phyloP scores from a whole-genome alignment of 2,888 invertebrate species.

The Leucophenga maculata region DNA sequence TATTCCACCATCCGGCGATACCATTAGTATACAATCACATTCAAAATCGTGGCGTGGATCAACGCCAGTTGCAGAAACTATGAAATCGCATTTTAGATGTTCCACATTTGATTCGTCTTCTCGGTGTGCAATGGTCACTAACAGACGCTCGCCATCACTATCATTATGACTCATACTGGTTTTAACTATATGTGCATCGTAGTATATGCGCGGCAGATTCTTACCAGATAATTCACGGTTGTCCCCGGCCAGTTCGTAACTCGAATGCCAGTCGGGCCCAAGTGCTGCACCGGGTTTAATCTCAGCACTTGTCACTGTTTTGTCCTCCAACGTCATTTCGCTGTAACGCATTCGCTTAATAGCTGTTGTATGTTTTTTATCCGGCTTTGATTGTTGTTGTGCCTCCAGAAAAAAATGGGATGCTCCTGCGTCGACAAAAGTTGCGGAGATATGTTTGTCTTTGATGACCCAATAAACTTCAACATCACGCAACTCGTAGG shows the following conservation, averaged over 20 bases:
- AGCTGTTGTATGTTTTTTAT: neutral
- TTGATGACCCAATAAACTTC: conserved; percentile 95
- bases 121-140: conserved; percentile 75
- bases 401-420: conserved; percentile 88
- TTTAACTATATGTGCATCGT: conserved; percentile 75
- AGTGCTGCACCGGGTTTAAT: conserved; percentile 86
- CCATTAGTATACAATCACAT: conserved; percentile 74
- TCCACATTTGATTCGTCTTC: conserved; percentile 74
- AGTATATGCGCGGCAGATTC: conserved; percentile 75
- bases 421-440: conserved; percentile 96
- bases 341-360: conserved; percentile 80
- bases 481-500: conserved; percentile 87
- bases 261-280: conserved; percentile 96
- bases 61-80: conserved; percentile 97
- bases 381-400: conserved; percentile 38
- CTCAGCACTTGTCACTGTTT: conserved; percentile 38
- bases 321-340: conserved; percentile 72
- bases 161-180: conserved; percentile 43
- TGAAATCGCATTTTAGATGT: conserved; percentile 85
- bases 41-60: conserved; percentile 77
- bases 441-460: conserved; percentile 92
- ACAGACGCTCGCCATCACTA: conserved; percentile 76
- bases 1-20: conserved; percentile 85
- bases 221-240: neutral
- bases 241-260: conserved; percentile 74